Evolutionary conservation across 2,797 vertebrate species (phyloP).

Genomic region (Chlorospingus semifuscus): DNA sequence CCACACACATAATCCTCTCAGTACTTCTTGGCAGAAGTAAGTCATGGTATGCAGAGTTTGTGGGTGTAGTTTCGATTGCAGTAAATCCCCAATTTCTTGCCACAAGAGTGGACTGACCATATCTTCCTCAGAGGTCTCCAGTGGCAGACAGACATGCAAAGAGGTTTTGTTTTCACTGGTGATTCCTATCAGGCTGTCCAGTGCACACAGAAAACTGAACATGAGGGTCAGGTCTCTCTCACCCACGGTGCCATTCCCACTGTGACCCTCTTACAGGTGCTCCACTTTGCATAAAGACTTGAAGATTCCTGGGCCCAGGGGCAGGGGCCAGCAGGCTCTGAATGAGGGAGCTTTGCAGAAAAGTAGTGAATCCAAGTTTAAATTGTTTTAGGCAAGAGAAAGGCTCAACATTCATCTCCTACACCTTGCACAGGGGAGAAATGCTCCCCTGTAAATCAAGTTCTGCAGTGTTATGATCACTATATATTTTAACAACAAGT

Average conservation of each 20-base stretch:
- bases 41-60: neutral
- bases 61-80: neutral
- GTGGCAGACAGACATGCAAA: neutral
- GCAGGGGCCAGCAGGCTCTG: neutral
- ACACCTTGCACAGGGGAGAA: neutral
- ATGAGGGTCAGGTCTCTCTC: neutral
- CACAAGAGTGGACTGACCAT: neutral
- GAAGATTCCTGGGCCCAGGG: neutral
- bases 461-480: neutral
- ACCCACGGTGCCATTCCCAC: fast-evolving
- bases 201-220: neutral
- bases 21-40: neutral
- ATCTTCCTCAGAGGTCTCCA: neutral
- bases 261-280: neutral
- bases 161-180: neutral
- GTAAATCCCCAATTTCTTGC: neutral
- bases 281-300: neutral
- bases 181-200: neutral
- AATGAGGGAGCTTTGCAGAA: neutral
- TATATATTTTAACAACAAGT: neutral
- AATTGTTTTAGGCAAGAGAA: neutral
- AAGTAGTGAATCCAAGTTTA: neutral
- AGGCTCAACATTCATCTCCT: neutral
- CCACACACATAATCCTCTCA: neutral
- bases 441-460: neutral